Base-by-base conservation (phyloP, 2,113 vertebrate species). In the Ondatra zibethicus region DNA sequence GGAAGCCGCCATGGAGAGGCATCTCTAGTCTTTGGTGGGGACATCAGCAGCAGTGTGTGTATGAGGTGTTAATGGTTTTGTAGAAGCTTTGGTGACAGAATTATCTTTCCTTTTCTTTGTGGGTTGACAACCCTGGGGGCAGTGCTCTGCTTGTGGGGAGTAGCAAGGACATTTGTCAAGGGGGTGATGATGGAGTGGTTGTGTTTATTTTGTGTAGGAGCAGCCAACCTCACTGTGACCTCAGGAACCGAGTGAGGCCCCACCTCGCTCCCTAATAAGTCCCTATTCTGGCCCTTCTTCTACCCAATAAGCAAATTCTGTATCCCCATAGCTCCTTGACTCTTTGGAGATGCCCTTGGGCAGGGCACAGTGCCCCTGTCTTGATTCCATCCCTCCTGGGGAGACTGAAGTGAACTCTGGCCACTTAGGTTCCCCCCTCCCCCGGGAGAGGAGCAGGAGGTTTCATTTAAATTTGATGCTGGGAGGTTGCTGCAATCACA, bases 261-360 rank as follows among this genome's bases (percentile, higher is more conserved):
- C 39, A 17, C 11, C 5, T 11, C 10, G 6, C 58, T 86, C 3
- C 0, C 9, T 23, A 45, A 25, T 13, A 8, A 76, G 12, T 12
- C 36, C 10, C 0, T 2, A 5, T 39, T 10, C 1, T 2, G 0
- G 31, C 36, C 4, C 23, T 19, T 39, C 5, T 45, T 33, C 52
- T 5, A 0, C 10, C 39, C 88, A 96, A 73, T 97, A 96, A 95
- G 96, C 75, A 45, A 36, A 85, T 63, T 85, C 70, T 72, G 75
- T 92, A 96, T 61, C 36, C 33, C 23, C 0, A 7, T 1, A 61
- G 17, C n/a, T 68, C 70, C 58, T 77, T 12, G 2, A 11, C 3
- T 91, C 72, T 94, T 58, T 91, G 94, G 55, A 21, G 68, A 42
- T 25, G 27, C n/a, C 13, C 73, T 25, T 16, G 2, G 42, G 76